These are phyloP conservation scores for Aplysina aerophoba DNA, from an alignment of 37 sponge, comb jelly and placozoan genomes.

Conservation along the genomic window DNA sequence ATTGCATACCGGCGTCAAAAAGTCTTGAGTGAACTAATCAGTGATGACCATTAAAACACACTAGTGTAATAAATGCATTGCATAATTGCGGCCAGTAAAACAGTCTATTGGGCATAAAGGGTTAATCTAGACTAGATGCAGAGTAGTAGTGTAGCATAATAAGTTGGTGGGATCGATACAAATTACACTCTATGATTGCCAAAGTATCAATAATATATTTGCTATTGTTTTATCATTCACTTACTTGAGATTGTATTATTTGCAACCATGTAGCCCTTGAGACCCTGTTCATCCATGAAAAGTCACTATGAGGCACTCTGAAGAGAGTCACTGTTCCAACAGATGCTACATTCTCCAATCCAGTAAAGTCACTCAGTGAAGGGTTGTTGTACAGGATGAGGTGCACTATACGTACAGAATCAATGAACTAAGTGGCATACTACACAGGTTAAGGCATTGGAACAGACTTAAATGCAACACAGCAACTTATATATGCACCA, in stretches of 20 bases:
- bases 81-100: background rate
- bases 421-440: no score
- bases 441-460: no score
- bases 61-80: background rate
- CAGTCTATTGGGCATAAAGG: no score
- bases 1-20: no score
- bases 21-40: no score
- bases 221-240: background rate
- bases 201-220: no score
- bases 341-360: background rate
- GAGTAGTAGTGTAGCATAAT: no score
- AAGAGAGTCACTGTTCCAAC: background rate
- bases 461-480: no score
- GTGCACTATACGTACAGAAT: background rate
- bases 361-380: conserved; percentile 32
- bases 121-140: no score
- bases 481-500: background rate
- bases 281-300: background rate
- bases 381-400: conserved; percentile 23
- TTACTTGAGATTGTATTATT: background rate
- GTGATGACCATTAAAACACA: no score
- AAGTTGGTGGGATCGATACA: background rate
- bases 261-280: background rate
- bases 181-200: background rate
- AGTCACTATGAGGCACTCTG: background rate